Evolutionary conservation across 2,888 invertebrate genomes (phyloP), one percentile per base, ranked within the genome.

Genomic region (Eurytoma adleriae): DNA sequence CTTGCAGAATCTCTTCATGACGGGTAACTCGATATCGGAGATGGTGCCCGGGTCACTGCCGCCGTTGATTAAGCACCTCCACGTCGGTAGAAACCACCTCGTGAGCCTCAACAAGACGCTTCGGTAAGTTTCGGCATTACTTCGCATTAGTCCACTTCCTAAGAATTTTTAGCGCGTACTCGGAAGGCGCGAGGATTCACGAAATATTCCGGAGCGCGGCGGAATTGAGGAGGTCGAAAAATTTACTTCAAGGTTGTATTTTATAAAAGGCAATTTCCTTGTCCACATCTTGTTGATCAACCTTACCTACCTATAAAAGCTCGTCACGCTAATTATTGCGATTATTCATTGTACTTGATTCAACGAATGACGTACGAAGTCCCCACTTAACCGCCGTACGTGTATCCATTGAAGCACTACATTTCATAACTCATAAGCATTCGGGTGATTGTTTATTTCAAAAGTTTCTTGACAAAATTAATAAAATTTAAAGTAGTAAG

Each of bases 41-140:
- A 93, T 97, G 85, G 96, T 96, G 84, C 93, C 93, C 54, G 93
- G 94, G 73, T 93, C 96, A 0, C 92, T 96, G 75, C 96, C 96
- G 0, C 92, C 92, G 54, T 93, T 94, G 7, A 88, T 96, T 66
- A 93, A 93, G 71, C 94, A 94, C 71, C 91, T 96, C 13, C 96
- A 96, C 88, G 91, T 96, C 76, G 96, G 95, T 0, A 92, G 95
- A 14, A 96, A 97, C 90, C 93, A 94, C 86, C 92, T 97, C 64
- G 93, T 92, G 79, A 93, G 93, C 71, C 90, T 97, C 74, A 96
- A 96, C 88, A 95, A 95, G n/a, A 95, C 96, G 0, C 90, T 96
- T n/a, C 92, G 94, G 92, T 92, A 87, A 85, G 84, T 82, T 20
- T 56, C 54, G 76, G 12, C 62, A 24, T 20, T 40, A 40, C 24